Base-by-base conservation (phyloP, 2,888 invertebrate genomes). In the Cephus pulcher region DNA sequence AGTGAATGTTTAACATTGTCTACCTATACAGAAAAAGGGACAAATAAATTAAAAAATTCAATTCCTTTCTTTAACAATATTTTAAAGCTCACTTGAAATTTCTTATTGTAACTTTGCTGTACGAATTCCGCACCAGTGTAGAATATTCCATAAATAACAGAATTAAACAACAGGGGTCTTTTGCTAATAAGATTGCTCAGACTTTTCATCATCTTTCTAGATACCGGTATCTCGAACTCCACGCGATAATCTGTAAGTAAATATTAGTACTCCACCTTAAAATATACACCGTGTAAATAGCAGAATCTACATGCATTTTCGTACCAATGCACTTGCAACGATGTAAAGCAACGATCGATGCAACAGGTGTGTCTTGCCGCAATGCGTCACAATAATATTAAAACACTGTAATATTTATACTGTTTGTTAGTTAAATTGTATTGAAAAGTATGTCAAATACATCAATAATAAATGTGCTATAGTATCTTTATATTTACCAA, bases 81-180 rank as follows among this genome's bases (percentile, higher is more conserved):
- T 56, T 56, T 70, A 80, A 75, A 81, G 90, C 93, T 93, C 92
- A 96, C 96, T 93, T 95, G 88, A 81, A 95, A 92, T 87, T 94
- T 94, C 87, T 94, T 95, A 77, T 94, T 94, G 81, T 95, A 92
- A 12, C 94, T 94, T 92, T 97, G 97, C 89, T 97, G 97, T 0
- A 96, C 95, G 79, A 95, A 93, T 89, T 97, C 97, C 0, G 97
- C 97, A 6, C 95, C 95, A 0, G 95, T 94, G 89, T 96, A 97
- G 85, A 97, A 94, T 0, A 94, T 93, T 9, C 96, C 97, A 90
- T 97, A 97, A 68, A 96, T 94, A 4, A 94, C 89, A 4, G 93
- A 93, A 86, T 94, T 94, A 69, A 88, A 86, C 34, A 90, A 75
- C 69, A 90, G 75, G 0, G 90, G 90, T 75, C 86, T 86, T 78